Evolutionary conservation across 2,113 vertebrate genomes (phyloP).

Genomic region (Probosciger aterrimus): DNA sequence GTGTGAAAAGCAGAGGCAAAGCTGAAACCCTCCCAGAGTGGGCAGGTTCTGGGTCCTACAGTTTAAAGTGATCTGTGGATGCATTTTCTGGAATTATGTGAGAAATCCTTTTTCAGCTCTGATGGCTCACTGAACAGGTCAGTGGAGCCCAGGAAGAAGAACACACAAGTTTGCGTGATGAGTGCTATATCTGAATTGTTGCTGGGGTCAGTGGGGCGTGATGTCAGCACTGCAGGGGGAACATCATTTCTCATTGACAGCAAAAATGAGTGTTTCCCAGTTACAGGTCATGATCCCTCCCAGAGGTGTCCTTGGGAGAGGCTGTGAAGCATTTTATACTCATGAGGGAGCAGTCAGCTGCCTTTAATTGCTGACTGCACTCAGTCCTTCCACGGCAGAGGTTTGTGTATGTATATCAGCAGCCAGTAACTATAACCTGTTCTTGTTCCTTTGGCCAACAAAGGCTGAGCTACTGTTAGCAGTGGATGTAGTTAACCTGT

Average conservation of each 20-base stretch:
- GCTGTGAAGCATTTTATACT: slow-evolving; percentile 18
- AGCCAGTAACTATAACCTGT: not conserved
- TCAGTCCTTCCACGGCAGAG: not conserved
- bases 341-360: not conserved
- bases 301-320: slow-evolving; percentile 16
- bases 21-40: not conserved
- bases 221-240: not conserved
- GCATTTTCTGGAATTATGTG: not conserved
- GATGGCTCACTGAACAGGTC: not conserved
- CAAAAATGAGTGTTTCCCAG: not conserved
- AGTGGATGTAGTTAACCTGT: not conserved
- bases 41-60: not conserved
- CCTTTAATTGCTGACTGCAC: slow-evolving; percentile 15
- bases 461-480: not conserved
- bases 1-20: not conserved
- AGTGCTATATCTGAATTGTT: not conserved
- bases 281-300: not conserved
- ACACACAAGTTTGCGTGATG: not conserved
- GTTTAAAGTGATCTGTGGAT: not conserved
- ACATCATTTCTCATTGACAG: not conserved
- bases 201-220: not conserved
- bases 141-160: not conserved
- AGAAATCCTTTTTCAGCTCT: not conserved
- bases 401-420: not conserved
- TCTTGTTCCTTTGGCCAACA: not conserved